Evolutionary conservation across 2,888 invertebrate species (phyloP).

Genomic region (Eristalis intricaria): DNA sequence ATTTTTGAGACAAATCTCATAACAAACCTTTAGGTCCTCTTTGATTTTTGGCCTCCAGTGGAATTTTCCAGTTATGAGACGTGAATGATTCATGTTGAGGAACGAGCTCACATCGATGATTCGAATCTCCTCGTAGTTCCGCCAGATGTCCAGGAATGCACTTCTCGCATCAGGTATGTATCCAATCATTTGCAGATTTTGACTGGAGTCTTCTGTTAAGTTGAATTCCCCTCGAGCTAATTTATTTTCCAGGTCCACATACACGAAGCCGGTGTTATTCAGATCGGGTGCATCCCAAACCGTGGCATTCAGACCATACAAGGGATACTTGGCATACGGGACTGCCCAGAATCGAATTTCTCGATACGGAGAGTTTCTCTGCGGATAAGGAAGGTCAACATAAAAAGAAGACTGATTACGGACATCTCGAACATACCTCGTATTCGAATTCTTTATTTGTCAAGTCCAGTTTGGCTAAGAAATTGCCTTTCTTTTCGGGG

Average conservation of each 20-base stretch:
- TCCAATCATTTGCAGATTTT: conserved; percentile 88
- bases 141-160: conserved; percentile 89
- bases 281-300: conserved; percentile 83
- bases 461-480: conserved; percentile 83
- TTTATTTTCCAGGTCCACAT: conserved; percentile 83
- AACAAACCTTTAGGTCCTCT: conserved; percentile 83
- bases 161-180: conserved; percentile 89
- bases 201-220: conserved; percentile 86
- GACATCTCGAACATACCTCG: conserved; percentile 80
- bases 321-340: conserved; percentile 82
- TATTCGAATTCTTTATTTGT: conserved; percentile 85
- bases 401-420: not conserved
- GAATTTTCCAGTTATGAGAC: conserved; percentile 89
- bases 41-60: conserved; percentile 90
- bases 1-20: not conserved
- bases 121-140: conserved; percentile 90
- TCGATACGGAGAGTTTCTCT: conserved; percentile 85
- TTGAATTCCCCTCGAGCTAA: conserved; percentile 86
- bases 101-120: conserved; percentile 90
- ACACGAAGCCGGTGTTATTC: conserved; percentile 84
- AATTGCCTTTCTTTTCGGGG: conserved; percentile 83
- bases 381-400: conserved; percentile 27
- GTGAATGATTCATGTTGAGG: conserved; percentile 91
- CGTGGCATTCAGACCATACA: conserved; percentile 84
- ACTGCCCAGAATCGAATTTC: conserved; percentile 83